Evolutionary conservation across 2,888 invertebrate genomes (phyloP).

Genomic region (Pheosia gnoma): DNA sequence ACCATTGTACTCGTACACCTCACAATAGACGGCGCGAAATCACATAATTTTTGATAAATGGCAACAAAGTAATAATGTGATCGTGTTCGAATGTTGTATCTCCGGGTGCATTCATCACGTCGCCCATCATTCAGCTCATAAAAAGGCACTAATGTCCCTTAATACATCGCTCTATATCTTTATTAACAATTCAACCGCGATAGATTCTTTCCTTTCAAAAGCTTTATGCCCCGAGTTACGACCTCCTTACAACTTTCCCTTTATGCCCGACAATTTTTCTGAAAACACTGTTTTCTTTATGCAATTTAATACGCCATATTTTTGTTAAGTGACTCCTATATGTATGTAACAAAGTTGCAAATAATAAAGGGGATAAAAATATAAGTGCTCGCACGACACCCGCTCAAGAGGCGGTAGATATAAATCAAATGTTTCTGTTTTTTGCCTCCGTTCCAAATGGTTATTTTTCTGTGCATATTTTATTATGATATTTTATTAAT

Average conservation of each 20-base stretch:
- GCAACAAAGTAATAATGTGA: conserved; percentile 46
- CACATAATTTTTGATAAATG: conserved; percentile 57
- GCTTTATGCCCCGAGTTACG: conserved; percentile 79
- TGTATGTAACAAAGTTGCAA: conserved; percentile 73
- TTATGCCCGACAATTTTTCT: conserved; percentile 78
- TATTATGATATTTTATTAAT: conserved; percentile 67
- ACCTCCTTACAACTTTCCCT: conserved; percentile 78
- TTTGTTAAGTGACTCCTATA: conserved; percentile 74
- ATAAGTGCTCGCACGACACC: conserved; percentile 68
- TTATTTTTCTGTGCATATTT: conserved; percentile 59
- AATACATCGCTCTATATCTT: conserved; percentile 80
- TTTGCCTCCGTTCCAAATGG: conserved; percentile 60
- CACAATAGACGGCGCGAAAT: conserved; percentile 21
- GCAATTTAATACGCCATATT: conserved; percentile 79
- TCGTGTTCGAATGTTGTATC: conserved; percentile 28
- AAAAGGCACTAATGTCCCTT: conserved; percentile 78
- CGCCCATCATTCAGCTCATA: conserved; percentile 66
- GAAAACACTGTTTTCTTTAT: conserved; percentile 83
- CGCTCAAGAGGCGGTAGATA: conserved; percentile 65
- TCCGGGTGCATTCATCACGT: conserved; percentile 72
- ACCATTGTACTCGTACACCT: conserved; percentile 7
- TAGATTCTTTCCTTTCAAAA: conserved; percentile 79
- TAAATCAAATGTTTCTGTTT: conserved; percentile 75
- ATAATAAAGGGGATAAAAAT: conserved; percentile 72
- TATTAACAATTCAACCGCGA: conserved; percentile 80